Conservation (phyloP, 2,797 vertebrate genomes). For the Alcedo quadribrachys region DNA sequence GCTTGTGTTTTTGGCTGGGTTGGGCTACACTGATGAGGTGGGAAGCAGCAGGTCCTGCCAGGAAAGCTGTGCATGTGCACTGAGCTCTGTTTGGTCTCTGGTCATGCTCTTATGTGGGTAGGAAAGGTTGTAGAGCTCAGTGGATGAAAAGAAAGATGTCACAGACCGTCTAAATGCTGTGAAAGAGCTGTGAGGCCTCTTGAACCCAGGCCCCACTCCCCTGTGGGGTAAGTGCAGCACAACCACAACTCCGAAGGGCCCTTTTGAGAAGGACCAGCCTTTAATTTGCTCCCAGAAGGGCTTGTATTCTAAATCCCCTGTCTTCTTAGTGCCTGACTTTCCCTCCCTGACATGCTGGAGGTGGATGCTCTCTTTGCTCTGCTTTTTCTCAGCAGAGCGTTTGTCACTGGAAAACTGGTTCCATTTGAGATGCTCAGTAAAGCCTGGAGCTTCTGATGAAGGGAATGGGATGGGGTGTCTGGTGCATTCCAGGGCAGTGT, state of each 20-base stretch:
- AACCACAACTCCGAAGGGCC: neutral
- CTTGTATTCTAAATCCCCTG: neutral
- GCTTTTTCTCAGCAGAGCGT: neutral
- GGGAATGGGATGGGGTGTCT: neutral
- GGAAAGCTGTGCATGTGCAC: rapidly evolving
- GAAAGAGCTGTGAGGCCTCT: neutral
- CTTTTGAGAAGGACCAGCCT: neutral
- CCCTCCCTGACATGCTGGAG: neutral
- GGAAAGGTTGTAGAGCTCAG: neutral
- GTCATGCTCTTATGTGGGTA: rapidly evolving
- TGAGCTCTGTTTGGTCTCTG: neutral
- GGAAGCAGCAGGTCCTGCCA: neutral
- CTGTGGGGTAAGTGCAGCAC: rapidly evolving
- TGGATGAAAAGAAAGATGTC: neutral
- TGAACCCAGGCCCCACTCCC: neutral
- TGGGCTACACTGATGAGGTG: neutral
- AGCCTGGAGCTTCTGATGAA: neutral
- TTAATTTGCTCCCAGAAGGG: neutral
- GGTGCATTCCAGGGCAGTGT: rapidly evolving
- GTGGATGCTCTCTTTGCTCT: neutral
- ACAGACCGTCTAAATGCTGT: neutral
- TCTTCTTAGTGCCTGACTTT: neutral
- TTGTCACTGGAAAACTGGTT: neutral
- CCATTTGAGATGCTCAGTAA: neutral
- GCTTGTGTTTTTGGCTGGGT: neutral